These are phyloP conservation scores for Sylvilagus floridanus DNA, from an alignment of 2,797 vertebrate species.

Conservation along the genomic window DNA sequence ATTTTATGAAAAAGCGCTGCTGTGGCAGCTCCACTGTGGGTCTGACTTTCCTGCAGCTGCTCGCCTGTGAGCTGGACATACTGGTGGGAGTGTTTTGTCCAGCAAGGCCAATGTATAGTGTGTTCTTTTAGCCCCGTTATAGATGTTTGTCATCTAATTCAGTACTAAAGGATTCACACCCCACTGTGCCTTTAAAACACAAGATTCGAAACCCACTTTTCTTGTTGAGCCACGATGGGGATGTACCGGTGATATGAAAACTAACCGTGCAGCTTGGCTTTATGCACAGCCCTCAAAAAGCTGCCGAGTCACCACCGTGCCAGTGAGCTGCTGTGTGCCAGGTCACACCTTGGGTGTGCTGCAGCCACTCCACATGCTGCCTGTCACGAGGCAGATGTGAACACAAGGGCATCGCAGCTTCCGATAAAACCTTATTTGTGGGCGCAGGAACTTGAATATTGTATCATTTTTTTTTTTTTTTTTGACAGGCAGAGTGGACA, in stretches of 20 bases:
- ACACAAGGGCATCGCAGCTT: not conserved
- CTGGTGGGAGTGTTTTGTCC: not conserved
- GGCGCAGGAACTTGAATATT: slow-evolving; percentile 37
- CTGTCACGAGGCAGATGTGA: not conserved
- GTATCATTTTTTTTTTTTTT: slow-evolving; percentile 45
- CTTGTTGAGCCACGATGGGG: slow-evolving; percentile 38
- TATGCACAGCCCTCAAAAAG: not conserved
- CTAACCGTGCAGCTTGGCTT: not conserved
- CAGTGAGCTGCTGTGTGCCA: not conserved
- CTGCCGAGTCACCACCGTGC: not conserved
- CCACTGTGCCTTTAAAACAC: slow-evolving; percentile 6
- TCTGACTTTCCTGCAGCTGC: slow-evolving; percentile 22
- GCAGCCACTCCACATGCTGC: not conserved
- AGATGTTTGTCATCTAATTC: slow-evolving; percentile 14
- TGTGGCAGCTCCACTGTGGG: slow-evolving; percentile 15
- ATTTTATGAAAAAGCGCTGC: slow-evolving; percentile 27
- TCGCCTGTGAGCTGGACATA: slow-evolving; percentile 8
- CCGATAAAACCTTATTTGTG: slow-evolving; percentile 21
- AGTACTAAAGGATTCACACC: slow-evolving; percentile 3
- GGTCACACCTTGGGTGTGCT: not conserved
- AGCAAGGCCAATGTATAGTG: not conserved
- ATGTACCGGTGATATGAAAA: not conserved
- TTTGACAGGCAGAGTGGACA: too few relatives aligned
- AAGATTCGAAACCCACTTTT: slow-evolving; percentile 11
- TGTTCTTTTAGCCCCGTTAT: not conserved